Base-by-base conservation (phyloP, 2,113 vertebrate genomes). In the Varanus salvator region DNA sequence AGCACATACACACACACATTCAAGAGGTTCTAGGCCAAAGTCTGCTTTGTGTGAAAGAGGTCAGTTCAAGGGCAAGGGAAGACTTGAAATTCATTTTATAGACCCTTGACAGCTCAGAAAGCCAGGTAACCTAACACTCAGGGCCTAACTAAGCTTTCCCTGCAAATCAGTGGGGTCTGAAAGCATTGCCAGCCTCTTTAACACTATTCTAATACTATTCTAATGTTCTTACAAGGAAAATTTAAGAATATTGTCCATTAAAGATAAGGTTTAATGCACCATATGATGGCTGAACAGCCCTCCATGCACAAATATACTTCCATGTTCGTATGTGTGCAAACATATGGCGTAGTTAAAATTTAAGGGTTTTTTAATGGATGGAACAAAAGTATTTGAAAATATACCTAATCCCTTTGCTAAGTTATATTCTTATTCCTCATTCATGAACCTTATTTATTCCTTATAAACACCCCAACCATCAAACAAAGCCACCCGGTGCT, bases 191-290 rank as follows among this genome's bases (percentile, higher is more conserved):
- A 7, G 8, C 34, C 3, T 66, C 8, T 83, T 31, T 57, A 17
- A 38, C 81, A 84, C 6, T 48, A 29, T 69, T 69, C 69, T 48
- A 92, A 80, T 12, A 82, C 29, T 80, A 89, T 87, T 82, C 84
- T 80, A 88, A 90, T 68, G 64, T 2, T 80, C 71, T 75, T 71
- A 60, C 72, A 88, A 90, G 75, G 75, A 48, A 93, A 90, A 84
- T 48, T 44, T 44, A 44, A 44, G 38, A 44, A 44, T 44, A 44
- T 44, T 44, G 38, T 44, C 1, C 38, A 44, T 44, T 44, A 44
- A 44, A 44, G 38, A 44, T 44, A 44, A 44, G 38, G 38, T 44
- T 44, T 44, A 44, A 44, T 44, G 38, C 38, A 44, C 38, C 57
- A 72, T 17, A 27, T 57, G 11, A 0, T 89, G 38, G 76, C 57